Evolutionary conservation across 2,888 invertebrate genomes (phyloP).

Genomic region (Apodemia duryi): DNA sequence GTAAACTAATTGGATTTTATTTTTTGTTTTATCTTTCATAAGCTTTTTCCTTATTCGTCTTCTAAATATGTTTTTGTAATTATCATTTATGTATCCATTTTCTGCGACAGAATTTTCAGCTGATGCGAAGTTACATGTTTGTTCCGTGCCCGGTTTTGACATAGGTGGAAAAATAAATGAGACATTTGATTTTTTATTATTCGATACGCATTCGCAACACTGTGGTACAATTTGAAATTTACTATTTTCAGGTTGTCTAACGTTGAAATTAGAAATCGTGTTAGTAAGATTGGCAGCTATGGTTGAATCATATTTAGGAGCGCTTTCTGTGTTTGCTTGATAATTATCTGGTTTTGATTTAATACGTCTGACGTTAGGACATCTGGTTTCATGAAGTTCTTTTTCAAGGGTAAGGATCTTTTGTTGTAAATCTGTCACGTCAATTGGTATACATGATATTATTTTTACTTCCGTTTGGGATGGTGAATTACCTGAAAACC

Average conservation of each 20-base stretch:
- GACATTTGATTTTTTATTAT: slow-evolving; percentile 26
- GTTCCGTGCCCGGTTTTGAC: slow-evolving; percentile 5
- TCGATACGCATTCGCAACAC: slow-evolving; percentile 21
- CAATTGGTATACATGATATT: slow-evolving; percentile 71
- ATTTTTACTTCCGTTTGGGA: slow-evolving; percentile 72
- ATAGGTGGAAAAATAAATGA: slow-evolving; percentile 28
- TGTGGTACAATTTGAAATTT: slow-evolving; percentile 7
- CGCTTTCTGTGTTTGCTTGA: background rate
- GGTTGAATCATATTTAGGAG: slow-evolving; percentile 9
- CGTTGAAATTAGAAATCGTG: slow-evolving; percentile 11
- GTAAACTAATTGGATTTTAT: slow-evolving; percentile 43
- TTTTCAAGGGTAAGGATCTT: slow-evolving; percentile 54
- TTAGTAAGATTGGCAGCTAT: slow-evolving; percentile 1
- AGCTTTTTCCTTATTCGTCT: slow-evolving; percentile 36
- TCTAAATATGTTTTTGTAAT: slow-evolving; percentile 32
- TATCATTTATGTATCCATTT: slow-evolving; percentile 15
- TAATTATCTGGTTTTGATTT: slow-evolving; percentile 14
- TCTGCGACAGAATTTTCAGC: slow-evolving; percentile 9
- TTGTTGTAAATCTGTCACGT: slow-evolving; percentile 66
- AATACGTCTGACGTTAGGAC: background rate
- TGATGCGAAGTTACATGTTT: slow-evolving; percentile 17
- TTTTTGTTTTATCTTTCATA: slow-evolving; percentile 33
- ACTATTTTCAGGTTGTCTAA: slow-evolving; percentile 12
- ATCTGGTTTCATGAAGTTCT: slow-evolving; percentile 42
- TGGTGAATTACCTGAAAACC: slow-evolving; percentile 54